These are phyloP conservation scores for Meloidogyne exigua DNA, from an alignment of 1,140 invertebrate genomes.

Conservation along the genomic window DNA sequence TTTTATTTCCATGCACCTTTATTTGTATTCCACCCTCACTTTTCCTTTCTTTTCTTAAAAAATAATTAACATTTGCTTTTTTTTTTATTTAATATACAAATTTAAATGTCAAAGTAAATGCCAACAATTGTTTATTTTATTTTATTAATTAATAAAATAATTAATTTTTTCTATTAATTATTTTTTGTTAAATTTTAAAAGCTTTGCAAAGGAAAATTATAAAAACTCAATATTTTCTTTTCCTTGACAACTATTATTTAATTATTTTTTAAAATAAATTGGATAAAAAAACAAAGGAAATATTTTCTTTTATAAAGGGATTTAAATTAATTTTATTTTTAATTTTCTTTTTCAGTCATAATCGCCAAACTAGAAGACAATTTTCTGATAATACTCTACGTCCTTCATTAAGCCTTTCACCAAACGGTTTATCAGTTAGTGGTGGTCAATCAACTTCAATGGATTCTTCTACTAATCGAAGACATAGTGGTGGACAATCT, in stretches of 20 bases:
- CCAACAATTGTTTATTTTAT: too few relatives aligned
- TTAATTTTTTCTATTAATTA: too few relatives aligned
- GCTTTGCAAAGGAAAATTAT: neutral
- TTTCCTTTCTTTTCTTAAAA: neutral
- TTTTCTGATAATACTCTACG: slow-evolving; percentile 16
- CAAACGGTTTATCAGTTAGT: neutral
- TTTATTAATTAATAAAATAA: too few relatives aligned
- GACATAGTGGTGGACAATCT: neutral
- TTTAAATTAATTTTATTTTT: too few relatives aligned
- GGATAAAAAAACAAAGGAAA: too few relatives aligned
- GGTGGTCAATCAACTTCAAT: neutral
- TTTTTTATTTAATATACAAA: too few relatives aligned
- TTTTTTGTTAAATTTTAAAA: too few relatives aligned
- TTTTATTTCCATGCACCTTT: neutral
- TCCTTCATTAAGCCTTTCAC: slow-evolving; percentile 3
- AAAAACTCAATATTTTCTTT: neutral
- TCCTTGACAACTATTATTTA: slow-evolving; percentile 3
- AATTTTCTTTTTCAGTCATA: neutral
- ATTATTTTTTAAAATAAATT: too few relatives aligned
- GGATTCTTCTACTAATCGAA: neutral
- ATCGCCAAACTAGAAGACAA: slow-evolving; percentile 9
- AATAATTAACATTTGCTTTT: too few relatives aligned
- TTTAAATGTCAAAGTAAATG: neutral
- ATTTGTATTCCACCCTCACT: neutral
- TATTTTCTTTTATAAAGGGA: too few relatives aligned